Base-by-base conservation (phyloP, 2,113 vertebrate genomes). In the Cacatua alba region DNA sequence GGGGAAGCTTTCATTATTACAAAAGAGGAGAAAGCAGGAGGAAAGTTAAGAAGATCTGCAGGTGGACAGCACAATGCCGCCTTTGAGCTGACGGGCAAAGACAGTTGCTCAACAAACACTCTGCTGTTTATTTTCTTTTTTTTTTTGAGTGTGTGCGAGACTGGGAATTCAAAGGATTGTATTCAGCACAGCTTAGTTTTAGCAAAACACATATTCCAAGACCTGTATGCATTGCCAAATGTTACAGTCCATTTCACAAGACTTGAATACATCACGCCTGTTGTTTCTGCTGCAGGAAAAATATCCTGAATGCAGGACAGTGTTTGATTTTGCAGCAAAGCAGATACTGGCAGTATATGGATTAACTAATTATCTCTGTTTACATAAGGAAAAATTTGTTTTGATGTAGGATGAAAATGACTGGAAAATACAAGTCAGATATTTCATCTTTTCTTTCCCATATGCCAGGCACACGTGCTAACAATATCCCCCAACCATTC, bases 11-110 rank as follows among this genome's bases (percentile, higher is more conserved):
- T 77, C 74, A 55, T 63, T 55, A 15, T 74, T 72, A 89, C 77
- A 89, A 71, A 83, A 39, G 62, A 72, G 70, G 62, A 93, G 83
- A 86, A 82, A 94, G 59, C 46, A 86, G 72, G 60, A 71, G 89
- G 53, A 88, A 71, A 90, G 49, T 87, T 90, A 85, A 84, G 74
- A 91, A 77, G 83, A 85, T n/a, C 89, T 94, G 81, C 92, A 96
- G 89, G 89, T 96, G 94, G 92, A 94, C 43, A 37, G 74, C 63
- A 97, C 89, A 95, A 92, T 94, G 65, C 41, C 43, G 75, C 51
- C 84, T 96, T 92, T 97, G 84, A 94, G 71, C 12, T 14, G 25
- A 77, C 60, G 46, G 67, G 89, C 77, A 86, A 86, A 82, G 86
- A 74, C 62, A 76, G 77, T 81, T 74, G 46, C 89, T 95, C 84